These are phyloP conservation scores for Nothura maculosa DNA, from an alignment of 2,797 vertebrate species.

Conservation along the genomic window DNA sequence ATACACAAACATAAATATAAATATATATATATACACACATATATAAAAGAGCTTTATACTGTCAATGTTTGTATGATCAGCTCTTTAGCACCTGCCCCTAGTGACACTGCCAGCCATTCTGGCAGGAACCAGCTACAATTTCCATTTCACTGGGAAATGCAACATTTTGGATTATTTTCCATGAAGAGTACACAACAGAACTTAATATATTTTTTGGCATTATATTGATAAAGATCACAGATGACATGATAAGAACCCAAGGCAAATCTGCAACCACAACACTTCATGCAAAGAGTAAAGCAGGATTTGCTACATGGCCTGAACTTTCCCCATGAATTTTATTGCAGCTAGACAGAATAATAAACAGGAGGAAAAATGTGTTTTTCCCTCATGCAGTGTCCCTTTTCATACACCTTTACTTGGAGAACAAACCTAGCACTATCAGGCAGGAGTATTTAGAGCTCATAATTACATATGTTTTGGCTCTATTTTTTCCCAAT, in stretches of 20 bases:
- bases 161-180: not conserved
- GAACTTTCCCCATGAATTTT: constrained; percentile 7
- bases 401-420: not conserved
- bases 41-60: not conserved
- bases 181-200: not conserved
- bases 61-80: not conserved
- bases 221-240: not conserved
- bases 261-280: not conserved
- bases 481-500: not conserved
- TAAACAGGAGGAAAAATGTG: not conserved
- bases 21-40: no score
- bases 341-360: not conserved
- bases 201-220: not conserved
- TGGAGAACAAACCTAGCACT: not conserved
- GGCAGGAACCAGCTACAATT: not conserved
- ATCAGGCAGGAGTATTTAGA: not conserved
- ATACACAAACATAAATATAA: no score
- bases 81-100: not conserved
- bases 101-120: not conserved
- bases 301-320: not conserved
- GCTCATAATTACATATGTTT: constrained; percentile 44
- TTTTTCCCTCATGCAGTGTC: not conserved
- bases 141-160: not conserved
- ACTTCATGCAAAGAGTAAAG: not conserved
- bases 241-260: not conserved